Percentiles rank a stretch among this genome's conserved stretches.
Conservation (phyloP, 2,113 vertebrate species). For the Solea solea region DNA sequence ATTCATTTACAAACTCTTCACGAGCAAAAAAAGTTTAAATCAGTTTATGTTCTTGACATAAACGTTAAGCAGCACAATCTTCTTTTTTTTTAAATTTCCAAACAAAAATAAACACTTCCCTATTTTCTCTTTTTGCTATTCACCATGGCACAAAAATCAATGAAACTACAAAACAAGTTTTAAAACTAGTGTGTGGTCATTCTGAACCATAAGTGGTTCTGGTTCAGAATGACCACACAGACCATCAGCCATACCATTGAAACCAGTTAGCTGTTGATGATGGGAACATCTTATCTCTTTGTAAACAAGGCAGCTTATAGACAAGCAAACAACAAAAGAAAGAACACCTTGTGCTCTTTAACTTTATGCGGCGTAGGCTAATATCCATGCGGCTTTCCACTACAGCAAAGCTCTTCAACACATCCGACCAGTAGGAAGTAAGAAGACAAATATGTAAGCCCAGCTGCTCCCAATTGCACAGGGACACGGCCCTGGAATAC, state of each 20-base stretch:
- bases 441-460: slow-evolving; percentile 43
- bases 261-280: background rate
- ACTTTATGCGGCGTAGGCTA: slow-evolving; percentile 24
- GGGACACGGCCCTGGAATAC: slow-evolving; percentile 51
- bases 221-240: background rate
- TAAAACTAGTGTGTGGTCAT: background rate
- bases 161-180: background rate
- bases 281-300: background rate
- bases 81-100: background rate
- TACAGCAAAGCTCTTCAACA: slow-evolving; percentile 23
- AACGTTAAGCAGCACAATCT: too few species aligned
- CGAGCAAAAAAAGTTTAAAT: background rate
- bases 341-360: slow-evolving; percentile 51
- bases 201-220: background rate
- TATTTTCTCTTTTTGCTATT: too few species aligned
- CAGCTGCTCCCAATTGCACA: slow-evolving; percentile 67
- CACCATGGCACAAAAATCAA: background rate
- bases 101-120: background rate
- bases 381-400: slow-evolving; percentile 37
- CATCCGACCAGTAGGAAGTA: slow-evolving; percentile 50
- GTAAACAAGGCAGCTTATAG: slow-evolving; percentile 11
- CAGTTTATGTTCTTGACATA: too few species aligned
- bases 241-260: too few species aligned
- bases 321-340: slow-evolving; percentile 7
- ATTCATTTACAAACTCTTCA: background rate